phyloP scores from a whole-genome alignment of 2,797 vertebrate species.

The Lates japonicus region DNA sequence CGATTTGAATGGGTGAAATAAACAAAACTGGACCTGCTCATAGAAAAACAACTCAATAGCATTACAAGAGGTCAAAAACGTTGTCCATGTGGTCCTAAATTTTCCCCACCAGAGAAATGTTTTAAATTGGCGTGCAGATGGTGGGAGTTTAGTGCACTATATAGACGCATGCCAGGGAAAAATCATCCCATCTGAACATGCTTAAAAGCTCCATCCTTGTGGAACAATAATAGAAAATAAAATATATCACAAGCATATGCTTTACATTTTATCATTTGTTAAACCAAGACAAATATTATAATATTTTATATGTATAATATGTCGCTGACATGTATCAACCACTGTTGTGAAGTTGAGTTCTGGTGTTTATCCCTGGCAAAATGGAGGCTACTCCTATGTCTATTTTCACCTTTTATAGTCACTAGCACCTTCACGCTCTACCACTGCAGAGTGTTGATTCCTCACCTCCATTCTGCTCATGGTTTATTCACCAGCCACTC shows the following conservation, averaged over 20 bases:
- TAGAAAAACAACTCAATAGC: neutral
- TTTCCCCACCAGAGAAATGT: neutral
- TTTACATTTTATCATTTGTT: neutral
- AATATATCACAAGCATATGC: neutral
- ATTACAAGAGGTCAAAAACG: neutral
- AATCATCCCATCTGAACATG: neutral
- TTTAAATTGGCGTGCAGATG: neutral
- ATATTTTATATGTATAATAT: neutral
- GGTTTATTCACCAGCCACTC: slow-evolving; percentile 75
- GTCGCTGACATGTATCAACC: neutral
- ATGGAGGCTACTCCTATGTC: slow-evolving; percentile 8
- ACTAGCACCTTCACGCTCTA: slow-evolving; percentile 31
- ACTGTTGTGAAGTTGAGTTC: neutral
- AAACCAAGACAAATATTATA: neutral
- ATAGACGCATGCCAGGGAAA: neutral
- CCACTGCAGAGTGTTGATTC: slow-evolving; percentile 44
- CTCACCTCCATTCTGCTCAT: slow-evolving; percentile 71
- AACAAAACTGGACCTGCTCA: neutral
- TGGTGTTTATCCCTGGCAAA: slow-evolving; percentile 17
- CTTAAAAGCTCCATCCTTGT: neutral
- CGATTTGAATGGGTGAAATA: neutral
- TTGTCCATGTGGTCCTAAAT: neutral
- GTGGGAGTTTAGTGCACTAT: too few species aligned
- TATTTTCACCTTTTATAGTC: slow-evolving; percentile 47
- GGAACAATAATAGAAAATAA: neutral